These are phyloP conservation scores for Pseudanteris insignis DNA, from an alignment of 2,888 invertebrate genomes.

Conservation along the genomic window DNA sequence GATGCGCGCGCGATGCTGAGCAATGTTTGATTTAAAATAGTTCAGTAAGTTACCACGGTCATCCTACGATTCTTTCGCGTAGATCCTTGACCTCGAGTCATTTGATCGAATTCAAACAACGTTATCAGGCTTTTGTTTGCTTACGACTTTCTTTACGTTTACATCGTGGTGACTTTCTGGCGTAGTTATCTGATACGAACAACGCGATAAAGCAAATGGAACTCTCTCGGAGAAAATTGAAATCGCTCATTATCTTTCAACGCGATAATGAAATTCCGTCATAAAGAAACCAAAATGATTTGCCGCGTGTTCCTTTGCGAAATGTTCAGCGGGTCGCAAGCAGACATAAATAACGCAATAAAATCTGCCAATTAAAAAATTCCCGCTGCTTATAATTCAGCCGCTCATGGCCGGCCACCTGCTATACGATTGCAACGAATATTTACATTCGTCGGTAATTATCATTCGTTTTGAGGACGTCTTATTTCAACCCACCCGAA, in stretches of 20 bases:
- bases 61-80: conserved; percentile 6
- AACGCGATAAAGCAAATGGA: conserved; percentile 28
- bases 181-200: conserved; percentile 27
- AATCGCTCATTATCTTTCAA: conserved; percentile 41
- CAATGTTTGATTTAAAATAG: conserved; percentile 12
- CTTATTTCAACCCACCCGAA: conserved; percentile 1
- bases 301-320: conserved; percentile 22
- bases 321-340: conserved; percentile 12
- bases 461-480: conserved; percentile 22
- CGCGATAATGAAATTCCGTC: conserved; percentile 34
- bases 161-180: conserved; percentile 26
- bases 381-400: conserved; percentile 19
- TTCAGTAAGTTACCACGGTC: conserved; percentile 6
- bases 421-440: conserved; percentile 23
- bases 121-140: conserved; percentile 21
- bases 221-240: conserved; percentile 25
- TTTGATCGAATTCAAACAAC: conserved; percentile 25
- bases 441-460: conserved; percentile 29
- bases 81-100: conserved; percentile 1
- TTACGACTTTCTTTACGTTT: conserved; percentile 11
- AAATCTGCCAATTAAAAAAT: conserved; percentile 39
- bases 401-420: conserved; percentile 14
- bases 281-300: conserved; percentile 33
- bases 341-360: conserved; percentile 37
- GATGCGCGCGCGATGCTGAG: no score